A percentile compares a stretch with the other conserved stretches of the same genome.
Conservation (phyloP, 2,113 vertebrate species). For the Podarcis muralis region DNA sequence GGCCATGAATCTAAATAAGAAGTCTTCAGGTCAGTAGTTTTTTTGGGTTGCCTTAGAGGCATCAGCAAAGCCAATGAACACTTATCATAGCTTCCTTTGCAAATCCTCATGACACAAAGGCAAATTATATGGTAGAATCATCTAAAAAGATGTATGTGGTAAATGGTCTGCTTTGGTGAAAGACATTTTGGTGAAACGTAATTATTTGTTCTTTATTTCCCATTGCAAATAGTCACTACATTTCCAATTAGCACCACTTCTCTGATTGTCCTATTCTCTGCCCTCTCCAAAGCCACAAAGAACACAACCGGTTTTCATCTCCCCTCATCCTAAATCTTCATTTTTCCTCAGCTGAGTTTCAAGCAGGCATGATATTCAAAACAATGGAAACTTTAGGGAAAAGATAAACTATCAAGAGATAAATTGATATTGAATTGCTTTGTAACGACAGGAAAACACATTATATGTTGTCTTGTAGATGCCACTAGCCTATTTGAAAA, state of each 20-base stretch:
- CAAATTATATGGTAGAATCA: neutral
- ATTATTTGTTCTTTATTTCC: neutral
- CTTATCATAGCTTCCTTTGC: neutral
- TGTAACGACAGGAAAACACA: neutral
- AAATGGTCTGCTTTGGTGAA: neutral
- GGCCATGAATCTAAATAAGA: neutral
- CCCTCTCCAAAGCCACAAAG: neutral
- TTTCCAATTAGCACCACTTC: neutral
- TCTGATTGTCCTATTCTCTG: neutral
- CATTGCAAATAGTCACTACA: neutral
- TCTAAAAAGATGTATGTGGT: neutral
- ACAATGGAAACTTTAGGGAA: neutral
- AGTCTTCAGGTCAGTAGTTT: neutral
- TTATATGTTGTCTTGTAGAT: neutral
- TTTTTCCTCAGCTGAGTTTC: neutral
- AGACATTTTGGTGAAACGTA: neutral
- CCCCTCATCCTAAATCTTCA: neutral
- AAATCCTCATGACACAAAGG: neutral
- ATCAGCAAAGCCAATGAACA: neutral
- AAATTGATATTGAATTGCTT: neutral
- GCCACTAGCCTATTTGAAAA: neutral
- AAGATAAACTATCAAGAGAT: neutral
- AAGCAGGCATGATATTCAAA: neutral
- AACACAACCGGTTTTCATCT: neutral
- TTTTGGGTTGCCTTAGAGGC: neutral